Evolutionary conservation across 2,797 vertebrate species (phyloP).

Genomic region (Tapera naevia): DNA sequence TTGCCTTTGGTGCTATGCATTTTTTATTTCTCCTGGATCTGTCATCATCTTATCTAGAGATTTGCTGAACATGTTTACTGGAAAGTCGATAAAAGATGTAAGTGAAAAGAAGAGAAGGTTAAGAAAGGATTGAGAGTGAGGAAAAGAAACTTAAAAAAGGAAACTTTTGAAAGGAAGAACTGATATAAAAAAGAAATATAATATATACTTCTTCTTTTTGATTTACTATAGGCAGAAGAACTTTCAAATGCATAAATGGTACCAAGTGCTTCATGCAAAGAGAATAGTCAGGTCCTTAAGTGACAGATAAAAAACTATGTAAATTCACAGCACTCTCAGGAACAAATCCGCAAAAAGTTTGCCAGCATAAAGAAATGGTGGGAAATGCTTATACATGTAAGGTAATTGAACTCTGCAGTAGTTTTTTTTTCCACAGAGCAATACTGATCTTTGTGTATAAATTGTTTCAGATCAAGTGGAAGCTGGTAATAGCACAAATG

Average conservation of each 20-base stretch:
- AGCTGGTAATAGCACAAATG: neutral
- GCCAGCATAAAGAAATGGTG: neutral
- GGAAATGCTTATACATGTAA: neutral
- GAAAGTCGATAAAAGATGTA: neutral
- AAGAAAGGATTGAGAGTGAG: neutral
- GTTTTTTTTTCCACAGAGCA: neutral
- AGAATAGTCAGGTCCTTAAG: neutral
- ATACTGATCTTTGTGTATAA: neutral
- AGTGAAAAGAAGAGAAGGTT: neutral
- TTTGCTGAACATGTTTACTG: slow-evolving; percentile 26
- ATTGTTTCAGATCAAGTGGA: neutral
- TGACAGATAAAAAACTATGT: slow-evolving; percentile 6
- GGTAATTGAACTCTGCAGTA: neutral
- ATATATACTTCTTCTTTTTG: neutral
- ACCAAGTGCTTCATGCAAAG: neutral
- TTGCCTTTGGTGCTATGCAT: neutral
- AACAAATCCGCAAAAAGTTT: neutral
- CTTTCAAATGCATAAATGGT: neutral
- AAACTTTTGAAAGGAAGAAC: neutral
- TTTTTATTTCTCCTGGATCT: slow-evolving; percentile 33
- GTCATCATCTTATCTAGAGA: neutral
- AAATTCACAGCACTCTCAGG: neutral
- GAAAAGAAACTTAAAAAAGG: neutral
- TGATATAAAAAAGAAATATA: neutral
- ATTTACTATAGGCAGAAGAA: neutral